Evolutionary conservation across 2,113 vertebrate species (phyloP).

Genomic region (Gracilinanus agilis): DNA sequence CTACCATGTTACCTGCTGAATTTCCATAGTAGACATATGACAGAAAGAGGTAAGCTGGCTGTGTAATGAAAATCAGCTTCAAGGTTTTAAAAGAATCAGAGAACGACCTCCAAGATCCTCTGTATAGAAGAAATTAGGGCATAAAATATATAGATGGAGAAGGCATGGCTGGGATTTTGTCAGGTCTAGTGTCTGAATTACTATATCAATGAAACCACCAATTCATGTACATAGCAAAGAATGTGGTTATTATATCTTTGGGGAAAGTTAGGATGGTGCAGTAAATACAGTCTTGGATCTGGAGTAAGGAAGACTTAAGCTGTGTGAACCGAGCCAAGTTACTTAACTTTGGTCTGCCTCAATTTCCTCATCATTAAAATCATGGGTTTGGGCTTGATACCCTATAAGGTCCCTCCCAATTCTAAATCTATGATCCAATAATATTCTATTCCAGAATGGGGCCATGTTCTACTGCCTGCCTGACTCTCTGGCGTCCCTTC

Average conservation of each 20-base stretch:
- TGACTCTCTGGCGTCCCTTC: neutral
- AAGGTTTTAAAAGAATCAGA: neutral
- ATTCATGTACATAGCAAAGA: neutral
- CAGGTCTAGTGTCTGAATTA: neutral
- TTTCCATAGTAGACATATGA: neutral
- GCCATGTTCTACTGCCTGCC: neutral
- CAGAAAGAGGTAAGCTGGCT: neutral
- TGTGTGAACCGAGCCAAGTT: neutral
- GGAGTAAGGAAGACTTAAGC: neutral
- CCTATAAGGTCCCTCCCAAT: neutral
- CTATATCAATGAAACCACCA: neutral
- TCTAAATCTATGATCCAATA: neutral
- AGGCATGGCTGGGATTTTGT: neutral
- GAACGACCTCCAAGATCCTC: neutral
- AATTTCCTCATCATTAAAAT: neutral
- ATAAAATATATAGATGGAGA: neutral
- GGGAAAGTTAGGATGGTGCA: neutral
- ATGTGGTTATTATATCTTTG: neutral
- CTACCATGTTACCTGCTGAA: neutral
- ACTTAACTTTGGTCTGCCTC: neutral
- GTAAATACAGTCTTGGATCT: neutral
- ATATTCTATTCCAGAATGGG: neutral
- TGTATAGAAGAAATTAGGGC: neutral
- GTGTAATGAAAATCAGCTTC: neutral
- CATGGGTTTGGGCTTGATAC: neutral